Base-by-base conservation (phyloP, 2,797 vertebrate species). In the Chelmon rostratus region DNA sequence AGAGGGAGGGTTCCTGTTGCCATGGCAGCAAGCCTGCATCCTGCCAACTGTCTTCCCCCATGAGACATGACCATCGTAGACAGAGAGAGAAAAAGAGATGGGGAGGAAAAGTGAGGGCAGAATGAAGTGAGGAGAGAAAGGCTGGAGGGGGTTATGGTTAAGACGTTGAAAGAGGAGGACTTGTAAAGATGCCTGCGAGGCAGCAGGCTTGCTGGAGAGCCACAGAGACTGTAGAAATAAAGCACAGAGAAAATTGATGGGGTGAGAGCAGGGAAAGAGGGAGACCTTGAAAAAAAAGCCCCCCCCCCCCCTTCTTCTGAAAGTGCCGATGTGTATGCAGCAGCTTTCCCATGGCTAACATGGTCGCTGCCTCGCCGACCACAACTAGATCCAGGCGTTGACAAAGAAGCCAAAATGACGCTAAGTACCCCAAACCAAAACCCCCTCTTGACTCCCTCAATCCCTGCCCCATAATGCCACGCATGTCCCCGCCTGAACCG, bases 1-100 rank as follows among this genome's bases (percentile, higher is more conserved):
- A 96, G 93, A 95, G 94, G 95, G 95, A 96, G 94, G 94, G 94
- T 93, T 95, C 90, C 89, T 92, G 95, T 96, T 96, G 93, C 95
- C 93, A 96, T 96, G 93, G 95, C 89, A 95, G 94, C 94, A 93
- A 93, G 92, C 91, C 91, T 94, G 94, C 93, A 95, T 96, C 93
- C 91, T 94, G 94, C 94, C 95, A 95, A 95, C 94, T 92, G 93
- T 95, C 93, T 92, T 91, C 89, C 89, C 94, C 93, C 93, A 77
- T 82, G 94, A 95, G 94, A 95, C 92, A 89, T 93, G 94, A 95
- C 93, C 94, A 92, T 93, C 90, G 89, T 90, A 94, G 91, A 92
- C 86, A 83, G 85, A 86, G 81, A 88, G 90, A 91, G 82, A 85
- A 46, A 88, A 70, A 50, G 70, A 81, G 72, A 83, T 10, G 5